These are phyloP conservation scores for Pogonomyrmex barbatus DNA, from an alignment of 1,140 invertebrate species.

Conservation along the genomic window DNA sequence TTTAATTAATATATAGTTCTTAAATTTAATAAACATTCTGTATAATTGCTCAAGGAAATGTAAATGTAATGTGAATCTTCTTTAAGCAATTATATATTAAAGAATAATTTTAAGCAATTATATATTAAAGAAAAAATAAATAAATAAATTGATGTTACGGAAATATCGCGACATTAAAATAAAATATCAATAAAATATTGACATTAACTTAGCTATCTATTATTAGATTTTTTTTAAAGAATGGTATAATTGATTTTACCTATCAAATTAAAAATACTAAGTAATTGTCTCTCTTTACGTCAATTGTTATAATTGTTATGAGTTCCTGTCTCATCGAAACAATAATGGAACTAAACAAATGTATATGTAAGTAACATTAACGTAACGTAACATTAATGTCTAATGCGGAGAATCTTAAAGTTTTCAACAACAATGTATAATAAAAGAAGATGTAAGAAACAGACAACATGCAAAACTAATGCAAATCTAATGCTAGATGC, in stretches of 20 bases:
- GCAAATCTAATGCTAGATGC: slow-evolving; percentile 2
- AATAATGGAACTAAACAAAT: background rate
- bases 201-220: slow-evolving; percentile 34
- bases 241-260: background rate
- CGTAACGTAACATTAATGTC: slow-evolving; percentile 13
- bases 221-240: slow-evolving; percentile 43
- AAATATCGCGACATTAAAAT: background rate
- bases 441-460: background rate
- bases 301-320: background rate
- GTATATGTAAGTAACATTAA: slow-evolving; percentile 1
- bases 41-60: no score
- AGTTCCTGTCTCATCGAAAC: slow-evolving; percentile 20
- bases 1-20: no score
- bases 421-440: background rate
- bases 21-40: no score
- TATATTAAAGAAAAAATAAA: background rate
- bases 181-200: slow-evolving; percentile 36
- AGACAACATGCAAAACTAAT: background rate
- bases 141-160: background rate
- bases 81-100: background rate
- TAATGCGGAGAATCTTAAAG: background rate
- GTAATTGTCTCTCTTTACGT: slow-evolving; percentile 22
- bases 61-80: no score
- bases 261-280: slow-evolving; percentile 7
- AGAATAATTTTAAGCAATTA: background rate